These are phyloP conservation scores for Morelia viridis DNA, from an alignment of 2,797 vertebrate species.

Conservation along the genomic window DNA sequence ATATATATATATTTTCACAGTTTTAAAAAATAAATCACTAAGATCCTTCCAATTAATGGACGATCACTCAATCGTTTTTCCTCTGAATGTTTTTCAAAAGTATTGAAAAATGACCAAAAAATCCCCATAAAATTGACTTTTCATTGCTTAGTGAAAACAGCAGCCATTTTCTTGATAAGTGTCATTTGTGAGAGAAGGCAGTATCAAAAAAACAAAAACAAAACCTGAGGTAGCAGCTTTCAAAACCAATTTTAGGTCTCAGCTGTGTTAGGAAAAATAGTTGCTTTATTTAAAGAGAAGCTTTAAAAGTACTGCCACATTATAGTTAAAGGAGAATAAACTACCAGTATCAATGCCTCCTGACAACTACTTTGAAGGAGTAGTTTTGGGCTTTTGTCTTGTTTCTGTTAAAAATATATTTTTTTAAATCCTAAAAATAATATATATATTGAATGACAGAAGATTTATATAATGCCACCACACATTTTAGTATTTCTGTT, in stretches of 20 bases:
- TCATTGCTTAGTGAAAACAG: neutral
- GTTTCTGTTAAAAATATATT: slow-evolving; percentile 46
- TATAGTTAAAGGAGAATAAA: slow-evolving; percentile 30
- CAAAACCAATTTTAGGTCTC: slow-evolving; percentile 33
- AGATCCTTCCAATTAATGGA: neutral
- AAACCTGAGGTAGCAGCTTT: neutral
- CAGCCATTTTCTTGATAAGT: slow-evolving; percentile 33
- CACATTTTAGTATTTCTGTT: slow-evolving; percentile 3
- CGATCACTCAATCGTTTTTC: slow-evolving; percentile 25
- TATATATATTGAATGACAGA: slow-evolving; percentile 1
- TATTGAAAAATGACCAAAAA: slow-evolving; percentile 22
- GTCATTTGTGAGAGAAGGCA: slow-evolving; percentile 20
- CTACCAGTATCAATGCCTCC: neutral
- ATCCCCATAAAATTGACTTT: neutral
- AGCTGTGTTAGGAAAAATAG: slow-evolving; percentile 18
- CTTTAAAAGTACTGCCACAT: slow-evolving; percentile 28
- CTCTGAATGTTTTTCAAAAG: slow-evolving; percentile 23
- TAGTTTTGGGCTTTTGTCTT: slow-evolving; percentile 27
- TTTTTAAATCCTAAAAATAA: slow-evolving; percentile 45
- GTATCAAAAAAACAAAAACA: neutral
- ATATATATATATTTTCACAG: slow-evolving; percentile 1
- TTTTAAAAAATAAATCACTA: slow-evolving; percentile 35
- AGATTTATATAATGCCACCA: slow-evolving; percentile 25
- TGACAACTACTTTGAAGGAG: slow-evolving; percentile 34
- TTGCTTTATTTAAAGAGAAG: slow-evolving; percentile 28